phyloP scores from a whole-genome alignment of 92 coral and sea anemone species.

The Phenganax marumi region DNA sequence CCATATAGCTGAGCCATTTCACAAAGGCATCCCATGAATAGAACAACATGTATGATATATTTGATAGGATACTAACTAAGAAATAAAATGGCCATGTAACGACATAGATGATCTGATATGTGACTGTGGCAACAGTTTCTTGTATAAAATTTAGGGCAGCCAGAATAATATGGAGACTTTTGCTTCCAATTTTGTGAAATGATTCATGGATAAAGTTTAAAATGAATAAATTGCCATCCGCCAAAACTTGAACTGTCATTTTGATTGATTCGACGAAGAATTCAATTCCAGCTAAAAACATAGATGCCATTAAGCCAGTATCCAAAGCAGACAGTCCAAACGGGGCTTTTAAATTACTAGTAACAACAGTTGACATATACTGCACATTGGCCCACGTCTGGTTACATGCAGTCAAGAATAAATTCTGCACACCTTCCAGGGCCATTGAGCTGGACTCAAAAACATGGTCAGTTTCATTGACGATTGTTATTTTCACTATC shows the following conservation, averaged over 20 bases:
- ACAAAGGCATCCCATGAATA: slow-evolving; percentile 4
- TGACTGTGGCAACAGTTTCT: slow-evolving; percentile 16
- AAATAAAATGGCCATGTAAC: slow-evolving; percentile 26
- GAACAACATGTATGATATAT: not conserved
- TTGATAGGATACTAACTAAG: not conserved
- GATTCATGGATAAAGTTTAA: not conserved
- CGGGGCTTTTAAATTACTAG: not conserved
- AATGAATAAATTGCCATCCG: slow-evolving; percentile 11
- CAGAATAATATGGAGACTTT: not conserved
- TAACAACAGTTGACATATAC: not conserved
- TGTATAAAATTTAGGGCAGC: not conserved
- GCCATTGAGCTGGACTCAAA: slow-evolving; percentile 29
- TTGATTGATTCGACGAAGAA: slow-evolving; percentile 28
- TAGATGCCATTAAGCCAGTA: not conserved
- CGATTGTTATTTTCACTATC: slow-evolving; percentile 39
- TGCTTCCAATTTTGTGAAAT: not conserved
- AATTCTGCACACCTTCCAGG: slow-evolving; percentile 29
- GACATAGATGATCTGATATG: not conserved
- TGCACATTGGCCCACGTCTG: slow-evolving; percentile 4
- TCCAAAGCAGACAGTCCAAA: slow-evolving; percentile 26
- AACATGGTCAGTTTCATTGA: slow-evolving; percentile 39
- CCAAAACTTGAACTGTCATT: not conserved
- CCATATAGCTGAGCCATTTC: not conserved
- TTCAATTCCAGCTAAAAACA: not conserved
- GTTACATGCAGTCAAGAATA: slow-evolving; percentile 33